Evolutionary conservation across 2,888 invertebrate genomes (phyloP).

Genomic region (Lasioglossum calceatum): DNA sequence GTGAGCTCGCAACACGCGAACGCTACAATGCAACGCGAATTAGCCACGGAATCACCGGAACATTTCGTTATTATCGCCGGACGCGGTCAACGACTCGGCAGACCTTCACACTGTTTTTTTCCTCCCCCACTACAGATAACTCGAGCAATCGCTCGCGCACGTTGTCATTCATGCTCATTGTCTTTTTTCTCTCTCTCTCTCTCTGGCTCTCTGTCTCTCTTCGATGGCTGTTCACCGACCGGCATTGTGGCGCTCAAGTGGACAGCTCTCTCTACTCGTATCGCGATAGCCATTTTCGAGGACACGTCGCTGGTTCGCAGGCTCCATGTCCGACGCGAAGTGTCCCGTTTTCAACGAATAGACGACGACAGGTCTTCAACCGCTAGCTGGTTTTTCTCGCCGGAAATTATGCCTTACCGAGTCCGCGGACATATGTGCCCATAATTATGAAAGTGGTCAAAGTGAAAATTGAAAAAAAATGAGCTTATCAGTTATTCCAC

Average conservation of each 20-base stretch:
- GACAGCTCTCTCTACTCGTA: constrained; percentile 23
- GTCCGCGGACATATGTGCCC: too few species aligned
- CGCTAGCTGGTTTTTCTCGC: not conserved
- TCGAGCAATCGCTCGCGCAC: constrained; percentile 36
- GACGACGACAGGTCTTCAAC: not conserved
- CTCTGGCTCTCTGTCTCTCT: too few species aligned
- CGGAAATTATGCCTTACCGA: not conserved
- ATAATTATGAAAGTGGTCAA: too few species aligned
- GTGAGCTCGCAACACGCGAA: constrained; percentile 7
- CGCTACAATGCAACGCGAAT: constrained; percentile 42
- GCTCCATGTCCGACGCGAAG: not conserved
- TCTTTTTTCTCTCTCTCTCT: not conserved
- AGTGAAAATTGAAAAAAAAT: too few species aligned
- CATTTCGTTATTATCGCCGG: constrained; percentile 50
- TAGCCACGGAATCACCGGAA: constrained; percentile 56
- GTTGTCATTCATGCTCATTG: constrained; percentile 40
- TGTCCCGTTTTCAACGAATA: not conserved
- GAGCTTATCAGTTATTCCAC: too few species aligned
- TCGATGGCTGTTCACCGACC: constrained; percentile 26
- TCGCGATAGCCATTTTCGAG: constrained; percentile 45
- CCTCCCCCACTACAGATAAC: constrained; percentile 45
- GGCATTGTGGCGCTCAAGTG: constrained; percentile 35
- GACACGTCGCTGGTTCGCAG: not conserved
- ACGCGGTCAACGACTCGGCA: constrained; percentile 62
- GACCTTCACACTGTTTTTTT: constrained; percentile 47